Percentiles rank a stretch among this genome's conserved stretches.
These are phyloP conservation scores for Actias luna DNA, from an alignment of 2,888 invertebrate species.

Conservation along the genomic window DNA sequence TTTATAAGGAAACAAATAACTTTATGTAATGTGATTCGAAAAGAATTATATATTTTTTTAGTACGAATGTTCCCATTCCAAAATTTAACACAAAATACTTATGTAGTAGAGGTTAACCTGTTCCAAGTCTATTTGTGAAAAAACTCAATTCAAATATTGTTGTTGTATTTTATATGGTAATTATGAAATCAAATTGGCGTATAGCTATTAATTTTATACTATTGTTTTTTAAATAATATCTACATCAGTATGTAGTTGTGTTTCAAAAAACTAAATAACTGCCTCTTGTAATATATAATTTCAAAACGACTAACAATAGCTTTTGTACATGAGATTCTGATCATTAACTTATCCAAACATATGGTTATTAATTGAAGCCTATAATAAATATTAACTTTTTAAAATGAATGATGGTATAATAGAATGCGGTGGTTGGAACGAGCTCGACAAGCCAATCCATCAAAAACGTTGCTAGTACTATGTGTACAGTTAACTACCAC, in stretches of 20 bases:
- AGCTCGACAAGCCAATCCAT: slow-evolving; percentile 60
- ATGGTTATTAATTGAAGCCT: slow-evolving; percentile 53
- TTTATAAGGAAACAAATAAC: no score
- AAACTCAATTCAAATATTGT: no score
- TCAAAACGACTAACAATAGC: slow-evolving; percentile 32
- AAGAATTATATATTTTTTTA: no score
- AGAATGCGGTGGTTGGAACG: slow-evolving; percentile 39
- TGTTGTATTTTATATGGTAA: no score
- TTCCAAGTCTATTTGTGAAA: no score
- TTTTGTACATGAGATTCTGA: slow-evolving; percentile 42
- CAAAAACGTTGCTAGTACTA: slow-evolving; percentile 51
- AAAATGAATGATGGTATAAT: slow-evolving; percentile 56
- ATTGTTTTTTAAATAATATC: neutral
- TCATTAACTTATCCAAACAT: slow-evolving; percentile 47
- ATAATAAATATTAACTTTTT: slow-evolving; percentile 60
- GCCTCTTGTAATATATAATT: slow-evolving; percentile 30
- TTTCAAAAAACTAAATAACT: neutral
- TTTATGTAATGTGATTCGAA: no score
- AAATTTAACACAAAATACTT: no score
- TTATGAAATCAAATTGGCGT: neutral
- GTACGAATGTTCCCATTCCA: no score
- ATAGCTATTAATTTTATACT: neutral
- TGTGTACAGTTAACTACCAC: slow-evolving; percentile 52
- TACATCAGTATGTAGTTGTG: neutral
- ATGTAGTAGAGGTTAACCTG: no score